These are phyloP conservation scores for Mus caroli DNA, from an alignment of 2,797 vertebrate species.

Conservation along the genomic window DNA sequence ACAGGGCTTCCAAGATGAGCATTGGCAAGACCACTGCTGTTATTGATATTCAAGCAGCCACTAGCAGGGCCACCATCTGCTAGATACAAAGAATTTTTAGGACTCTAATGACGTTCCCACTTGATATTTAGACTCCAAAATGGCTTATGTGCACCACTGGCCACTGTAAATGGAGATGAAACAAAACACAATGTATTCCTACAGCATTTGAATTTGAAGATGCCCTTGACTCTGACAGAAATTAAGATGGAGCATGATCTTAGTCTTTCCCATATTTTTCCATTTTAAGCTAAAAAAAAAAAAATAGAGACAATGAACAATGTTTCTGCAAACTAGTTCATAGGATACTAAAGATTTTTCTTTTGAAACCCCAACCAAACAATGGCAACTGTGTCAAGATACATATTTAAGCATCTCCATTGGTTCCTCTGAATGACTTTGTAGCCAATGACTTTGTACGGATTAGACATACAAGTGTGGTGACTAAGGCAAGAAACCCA, in stretches of 20 bases:
- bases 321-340: constrained; percentile 25
- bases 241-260: not conserved
- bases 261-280: not conserved
- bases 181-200: not conserved
- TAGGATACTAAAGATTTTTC: not conserved
- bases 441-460: not conserved
- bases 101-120: not conserved
- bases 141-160: not conserved
- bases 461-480: constrained; percentile 17
- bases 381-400: constrained; percentile 15
- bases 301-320: not conserved
- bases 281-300: not conserved
- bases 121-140: not conserved
- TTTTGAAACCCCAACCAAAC: not conserved
- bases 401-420: not conserved
- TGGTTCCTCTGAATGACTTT: constrained; percentile 14
- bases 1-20: not conserved
- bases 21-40: not conserved
- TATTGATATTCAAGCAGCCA: not conserved
- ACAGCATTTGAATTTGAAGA: not conserved
- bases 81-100: constrained; percentile 12
- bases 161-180: not conserved
- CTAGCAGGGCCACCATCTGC: not conserved
- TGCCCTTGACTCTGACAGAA: not conserved
- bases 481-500: not conserved